Conservation (phyloP, 2,888 invertebrate species). For the Onthophagus sagittarius region DNA sequence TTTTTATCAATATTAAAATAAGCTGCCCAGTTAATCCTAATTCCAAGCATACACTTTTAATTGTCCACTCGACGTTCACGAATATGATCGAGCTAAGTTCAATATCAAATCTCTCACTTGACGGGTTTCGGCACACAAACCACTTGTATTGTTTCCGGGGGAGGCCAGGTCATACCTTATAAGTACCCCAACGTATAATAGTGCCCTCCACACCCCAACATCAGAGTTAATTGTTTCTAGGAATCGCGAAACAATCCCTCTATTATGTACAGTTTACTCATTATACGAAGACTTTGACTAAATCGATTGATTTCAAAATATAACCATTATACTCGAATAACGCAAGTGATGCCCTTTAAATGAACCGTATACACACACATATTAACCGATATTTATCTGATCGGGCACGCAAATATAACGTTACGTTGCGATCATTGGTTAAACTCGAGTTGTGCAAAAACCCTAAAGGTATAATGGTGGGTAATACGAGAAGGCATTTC, state of each 20-base stretch:
- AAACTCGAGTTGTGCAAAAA: background rate
- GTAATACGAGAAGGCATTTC: conserved; percentile 24
- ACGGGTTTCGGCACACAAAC: background rate
- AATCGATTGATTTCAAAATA: background rate
- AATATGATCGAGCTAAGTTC: background rate
- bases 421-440: background rate
- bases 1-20: background rate
- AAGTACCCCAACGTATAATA: background rate
- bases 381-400: conserved; percentile 1
- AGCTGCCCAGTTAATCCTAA: background rate
- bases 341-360: conserved; percentile 8
- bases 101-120: background rate
- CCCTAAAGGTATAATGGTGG: conserved; percentile 22
- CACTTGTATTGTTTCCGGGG: background rate
- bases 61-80: background rate
- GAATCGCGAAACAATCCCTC: background rate
- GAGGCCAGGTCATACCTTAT: background rate
- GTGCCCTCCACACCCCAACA: background rate
- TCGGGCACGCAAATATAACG: conserved; percentile 2
- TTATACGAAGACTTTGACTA: background rate
- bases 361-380: conserved; percentile 3
- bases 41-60: background rate
- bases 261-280: background rate
- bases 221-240: background rate
- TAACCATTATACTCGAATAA: background rate